A percentile compares a stretch with the other conserved stretches of the same genome.
phyloP scores from a whole-genome alignment of 2,888 invertebrate species.

The Cheilosia soror region DNA sequence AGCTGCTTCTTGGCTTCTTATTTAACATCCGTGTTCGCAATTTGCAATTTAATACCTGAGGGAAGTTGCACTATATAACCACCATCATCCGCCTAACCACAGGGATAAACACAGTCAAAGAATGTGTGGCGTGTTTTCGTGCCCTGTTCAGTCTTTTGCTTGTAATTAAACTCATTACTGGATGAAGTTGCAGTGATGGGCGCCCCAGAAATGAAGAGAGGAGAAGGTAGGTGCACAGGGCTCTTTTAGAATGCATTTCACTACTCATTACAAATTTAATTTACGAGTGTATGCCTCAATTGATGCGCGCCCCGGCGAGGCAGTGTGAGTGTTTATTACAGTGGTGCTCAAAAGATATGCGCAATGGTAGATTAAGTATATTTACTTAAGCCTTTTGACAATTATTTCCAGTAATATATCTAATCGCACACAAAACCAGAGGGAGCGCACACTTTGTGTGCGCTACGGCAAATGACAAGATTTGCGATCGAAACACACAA shows the following conservation, averaged over 20 bases:
- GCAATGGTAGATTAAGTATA: too few species aligned
- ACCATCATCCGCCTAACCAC: conserved; percentile 28
- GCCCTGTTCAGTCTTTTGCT: conserved; percentile 66
- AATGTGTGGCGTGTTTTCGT: conserved; percentile 71
- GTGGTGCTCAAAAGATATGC: conserved; percentile 19
- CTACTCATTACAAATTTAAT: conserved; percentile 75
- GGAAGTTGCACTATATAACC: conserved; percentile 29
- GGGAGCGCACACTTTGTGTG: too few species aligned
- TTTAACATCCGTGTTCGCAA: conserved; percentile 51
- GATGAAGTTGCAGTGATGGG: conserved; percentile 66
- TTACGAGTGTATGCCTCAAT: conserved; percentile 72
- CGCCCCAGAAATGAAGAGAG: neutral
- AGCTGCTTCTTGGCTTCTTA: conserved; percentile 51
- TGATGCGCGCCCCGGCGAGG: conserved; percentile 57
- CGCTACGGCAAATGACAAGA: too few species aligned
- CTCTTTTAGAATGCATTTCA: conserved; percentile 71
- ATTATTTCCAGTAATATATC: too few species aligned
- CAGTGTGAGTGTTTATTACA: conserved; percentile 20
- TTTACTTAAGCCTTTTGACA: too few species aligned
- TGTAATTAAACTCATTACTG: conserved; percentile 75
- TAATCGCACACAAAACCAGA: too few species aligned
- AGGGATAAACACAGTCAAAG: conserved; percentile 47
- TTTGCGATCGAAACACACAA: too few species aligned
- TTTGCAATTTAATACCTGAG: conserved; percentile 72
- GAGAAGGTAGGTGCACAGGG: neutral